Conservation (phyloP, 1,140 invertebrate genomes). For the Delia radicum region DNA sequence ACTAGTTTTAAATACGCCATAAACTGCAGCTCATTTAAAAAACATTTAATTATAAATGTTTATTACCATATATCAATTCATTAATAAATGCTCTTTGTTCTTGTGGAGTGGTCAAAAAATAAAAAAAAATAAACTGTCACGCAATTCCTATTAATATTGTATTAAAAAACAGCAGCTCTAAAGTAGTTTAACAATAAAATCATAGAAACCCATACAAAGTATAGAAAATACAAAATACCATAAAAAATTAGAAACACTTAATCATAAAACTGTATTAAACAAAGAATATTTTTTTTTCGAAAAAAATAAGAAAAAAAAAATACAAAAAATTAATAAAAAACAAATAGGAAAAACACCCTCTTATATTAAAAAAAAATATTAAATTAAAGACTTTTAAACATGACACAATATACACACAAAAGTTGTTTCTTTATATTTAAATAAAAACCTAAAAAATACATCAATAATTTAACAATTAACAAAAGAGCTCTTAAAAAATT, state of each 20-base stretch:
- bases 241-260: constrained; percentile 19
- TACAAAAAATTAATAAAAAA: not conserved
- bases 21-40: too few species aligned
- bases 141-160: not conserved
- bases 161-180: not conserved
- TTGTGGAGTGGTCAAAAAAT: not conserved
- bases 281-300: not conserved
- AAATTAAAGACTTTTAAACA: not conserved
- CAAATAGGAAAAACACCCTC: not conserved
- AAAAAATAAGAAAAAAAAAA: not conserved
- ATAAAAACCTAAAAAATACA: constrained; percentile 7
- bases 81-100: too few species aligned
- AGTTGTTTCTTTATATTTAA: not conserved
- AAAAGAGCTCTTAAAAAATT: not conserved
- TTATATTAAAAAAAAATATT: not conserved
- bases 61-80: too few species aligned
- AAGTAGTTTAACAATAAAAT: not conserved
- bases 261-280: constrained; percentile 6
- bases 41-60: too few species aligned
- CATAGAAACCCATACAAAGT: not conserved
- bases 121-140: not conserved
- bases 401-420: not conserved
- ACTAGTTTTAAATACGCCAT: too few species aligned
- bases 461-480: not conserved
- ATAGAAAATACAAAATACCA: not conserved